Percentiles rank a stretch among this genome's conserved stretches.
phyloP scores from a whole-genome alignment of 2,888 invertebrate species.

The Hoplodrina ambigua region DNA sequence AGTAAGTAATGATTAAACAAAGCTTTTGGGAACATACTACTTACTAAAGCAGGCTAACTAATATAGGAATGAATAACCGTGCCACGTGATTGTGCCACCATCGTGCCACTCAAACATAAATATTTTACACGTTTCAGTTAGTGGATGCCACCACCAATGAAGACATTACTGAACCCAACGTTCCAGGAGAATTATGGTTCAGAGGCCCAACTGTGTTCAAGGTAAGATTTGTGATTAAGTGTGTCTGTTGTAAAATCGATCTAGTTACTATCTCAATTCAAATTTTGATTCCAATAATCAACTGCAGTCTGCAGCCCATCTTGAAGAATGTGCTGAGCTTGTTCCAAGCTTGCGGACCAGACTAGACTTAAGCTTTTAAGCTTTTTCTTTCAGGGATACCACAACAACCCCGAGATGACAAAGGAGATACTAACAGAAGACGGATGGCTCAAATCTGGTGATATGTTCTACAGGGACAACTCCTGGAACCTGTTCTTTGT shows the following conservation, averaged over 20 bases:
- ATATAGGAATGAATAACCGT: no score
- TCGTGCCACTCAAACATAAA: neutral
- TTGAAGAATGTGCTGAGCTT: no score
- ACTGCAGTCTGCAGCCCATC: no score
- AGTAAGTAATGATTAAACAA: no score
- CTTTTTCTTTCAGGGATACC: slow-evolving; percentile 78
- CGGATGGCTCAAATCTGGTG: slow-evolving; percentile 88
- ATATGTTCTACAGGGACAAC: slow-evolving; percentile 87
- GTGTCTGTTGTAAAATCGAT: no score
- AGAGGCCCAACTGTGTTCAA: slow-evolving; percentile 76
- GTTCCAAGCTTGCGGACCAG: no score
- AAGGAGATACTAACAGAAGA: slow-evolving; percentile 79
- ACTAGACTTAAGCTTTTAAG: neutral
- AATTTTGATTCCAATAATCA: no score
- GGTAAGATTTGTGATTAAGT: slow-evolving; percentile 57
- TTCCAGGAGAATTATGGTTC: slow-evolving; percentile 83
- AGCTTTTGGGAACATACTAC: no score
- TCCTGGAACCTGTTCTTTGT: slow-evolving; percentile 84
- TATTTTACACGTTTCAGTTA: slow-evolving; percentile 72
- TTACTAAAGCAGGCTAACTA: no score
- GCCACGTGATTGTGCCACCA: no score
- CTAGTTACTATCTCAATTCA: no score
- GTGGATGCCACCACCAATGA: slow-evolving; percentile 77
- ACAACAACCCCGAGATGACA: slow-evolving; percentile 81
- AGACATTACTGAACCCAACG: slow-evolving; percentile 75